Evolutionary conservation across 2,113 vertebrate species (phyloP), one percentile per base, ranked within the genome.

Genomic region (Oostethus manadensis): DNA sequence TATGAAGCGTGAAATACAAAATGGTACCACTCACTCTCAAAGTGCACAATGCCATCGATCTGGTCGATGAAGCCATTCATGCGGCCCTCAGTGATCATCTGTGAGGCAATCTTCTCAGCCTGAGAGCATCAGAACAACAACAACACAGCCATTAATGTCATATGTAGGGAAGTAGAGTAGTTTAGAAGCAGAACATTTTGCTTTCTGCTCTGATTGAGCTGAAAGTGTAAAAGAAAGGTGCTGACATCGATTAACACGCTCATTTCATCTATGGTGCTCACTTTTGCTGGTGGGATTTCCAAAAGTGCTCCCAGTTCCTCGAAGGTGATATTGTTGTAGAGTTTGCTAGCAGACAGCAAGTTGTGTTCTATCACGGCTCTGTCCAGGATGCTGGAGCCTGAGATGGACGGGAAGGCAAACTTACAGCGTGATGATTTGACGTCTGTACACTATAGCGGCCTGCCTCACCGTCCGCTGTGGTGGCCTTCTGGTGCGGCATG

Each of bases 51-150:
- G 76, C 97, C 89, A 3, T 99, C 97, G 56, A 99, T 99, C 83
- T 99, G 97, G 87, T 99, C 96, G 29, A 99, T 98, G 79, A 99
- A 98, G 77, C 97, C 96, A 2, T 98, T 98, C 97, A 99, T 99
- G 22, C 95, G 94, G 40, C 96, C 95, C 76, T 99, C 97, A 0
- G 97, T 99, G 85, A 99, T 99, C 97, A 99, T 99, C 79, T 99
- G 97, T 13, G 97, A 99, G 18, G 97, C 97, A 1, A 99, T 99
- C 81, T 99, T 99, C 77, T 99, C 97, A 57, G 97, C 97, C 97
- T 99, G 47, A 33, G 54, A 23, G 22, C 14, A 58, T 8, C 1
- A 57, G 15, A 1, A 2, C 17, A 17, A 44, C 8, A 1, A 22
- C 7, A 23, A 3, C 11, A 23, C 40, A 3, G 5, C 1, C 7